These are phyloP conservation scores for Hanleya hanleyi DNA, from an alignment of 2,888 invertebrate species.

Conservation along the genomic window DNA sequence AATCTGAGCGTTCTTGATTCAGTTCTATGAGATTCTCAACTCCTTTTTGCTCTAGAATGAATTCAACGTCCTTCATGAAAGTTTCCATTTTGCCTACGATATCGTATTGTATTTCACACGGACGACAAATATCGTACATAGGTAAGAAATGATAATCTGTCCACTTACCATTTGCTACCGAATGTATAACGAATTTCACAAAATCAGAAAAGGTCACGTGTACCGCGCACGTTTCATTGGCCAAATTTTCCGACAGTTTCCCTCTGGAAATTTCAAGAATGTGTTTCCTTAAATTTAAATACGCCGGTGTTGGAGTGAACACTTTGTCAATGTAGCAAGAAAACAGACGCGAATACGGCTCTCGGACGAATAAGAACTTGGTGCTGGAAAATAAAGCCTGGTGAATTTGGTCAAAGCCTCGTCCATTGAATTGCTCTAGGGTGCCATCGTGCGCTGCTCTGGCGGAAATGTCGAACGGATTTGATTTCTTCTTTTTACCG, in stretches of 20 bases:
- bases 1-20: not conserved
- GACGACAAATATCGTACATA: not conserved
- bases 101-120: not conserved
- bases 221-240: constrained; percentile 42
- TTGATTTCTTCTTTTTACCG: not conserved
- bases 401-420: constrained; percentile 4
- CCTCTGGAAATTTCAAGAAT: constrained; percentile 41
- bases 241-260: not conserved
- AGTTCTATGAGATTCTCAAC: not conserved
- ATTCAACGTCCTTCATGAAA: not conserved
- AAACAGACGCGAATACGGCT: constrained; percentile 51
- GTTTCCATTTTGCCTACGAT: constrained; percentile 2
- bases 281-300: constrained; percentile 45
- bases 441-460: no score
- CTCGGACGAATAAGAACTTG: constrained; percentile 50
- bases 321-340: constrained; percentile 58
- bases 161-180: not conserved
- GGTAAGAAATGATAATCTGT: not conserved
- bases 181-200: not conserved
- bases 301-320: constrained; percentile 50
- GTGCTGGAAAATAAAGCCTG: constrained; percentile 26
- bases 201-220: constrained; percentile 53
- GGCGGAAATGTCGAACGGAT: not conserved
- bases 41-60: not conserved
- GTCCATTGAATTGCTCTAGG: not conserved